These are phyloP conservation scores for Apodemia zela DNA, from an alignment of 2,888 invertebrate species.

Conservation along the genomic window DNA sequence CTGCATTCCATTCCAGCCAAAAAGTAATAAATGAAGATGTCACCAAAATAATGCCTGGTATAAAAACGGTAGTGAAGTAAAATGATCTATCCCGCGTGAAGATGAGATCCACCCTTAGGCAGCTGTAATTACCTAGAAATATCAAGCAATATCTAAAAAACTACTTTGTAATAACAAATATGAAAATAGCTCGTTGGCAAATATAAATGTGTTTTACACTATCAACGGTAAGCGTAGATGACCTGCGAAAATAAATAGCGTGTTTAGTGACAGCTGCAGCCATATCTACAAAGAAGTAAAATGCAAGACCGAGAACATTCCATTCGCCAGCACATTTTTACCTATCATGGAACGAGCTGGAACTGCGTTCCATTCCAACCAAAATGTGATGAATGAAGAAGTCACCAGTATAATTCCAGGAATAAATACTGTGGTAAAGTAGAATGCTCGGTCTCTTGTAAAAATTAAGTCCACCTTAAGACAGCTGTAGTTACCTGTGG, in stretches of 20 bases:
- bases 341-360: conserved; percentile 94
- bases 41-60: conserved; percentile 97
- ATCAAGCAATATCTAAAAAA: conserved; percentile 66
- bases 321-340: conserved; percentile 73
- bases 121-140: conserved; percentile 95
- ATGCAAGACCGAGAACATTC: conserved; percentile 64
- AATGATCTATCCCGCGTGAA: conserved; percentile 97
- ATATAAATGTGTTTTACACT: conserved; percentile 42
- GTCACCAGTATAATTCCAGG: conserved; percentile 94
- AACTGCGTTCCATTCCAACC: conserved; percentile 95
- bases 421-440: conserved; percentile 94
- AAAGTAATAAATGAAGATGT: conserved; percentile 98
- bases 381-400: conserved; percentile 92
- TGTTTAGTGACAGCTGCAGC: conserved; percentile 69
- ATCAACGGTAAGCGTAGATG: conserved; percentile 51
- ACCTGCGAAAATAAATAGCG: conserved; percentile 62
- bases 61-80: conserved; percentile 98
- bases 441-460: conserved; percentile 93
- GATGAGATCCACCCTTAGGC: conserved; percentile 94
- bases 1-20: conserved; percentile 98
- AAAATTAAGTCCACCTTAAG: conserved; percentile 92
- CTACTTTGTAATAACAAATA: conserved; percentile 42
- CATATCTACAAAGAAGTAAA: conserved; percentile 59
- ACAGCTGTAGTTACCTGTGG: conserved; percentile 93
- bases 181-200: conserved; percentile 40